A percentile compares a stretch with the other conserved stretches of the same genome.
Conservation (phyloP, 2,888 invertebrate genomes). For the Cantharis rustica region DNA sequence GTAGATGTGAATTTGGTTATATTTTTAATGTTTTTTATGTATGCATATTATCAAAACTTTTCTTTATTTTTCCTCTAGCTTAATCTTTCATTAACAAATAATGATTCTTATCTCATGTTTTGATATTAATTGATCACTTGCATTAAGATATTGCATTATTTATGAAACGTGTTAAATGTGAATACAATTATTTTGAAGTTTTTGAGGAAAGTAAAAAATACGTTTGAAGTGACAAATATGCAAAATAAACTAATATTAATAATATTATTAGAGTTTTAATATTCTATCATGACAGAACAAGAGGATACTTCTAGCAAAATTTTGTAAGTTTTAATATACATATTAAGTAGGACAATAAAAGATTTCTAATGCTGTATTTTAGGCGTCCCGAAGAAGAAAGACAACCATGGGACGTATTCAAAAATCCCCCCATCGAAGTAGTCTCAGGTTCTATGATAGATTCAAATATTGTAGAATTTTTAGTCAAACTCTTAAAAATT, state of each 20-base stretch:
- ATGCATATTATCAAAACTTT: not conserved
- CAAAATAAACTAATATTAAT: too few species aligned
- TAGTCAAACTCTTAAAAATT: conserved; percentile 69
- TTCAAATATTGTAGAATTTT: conserved; percentile 64
- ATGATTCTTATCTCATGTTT: not conserved
- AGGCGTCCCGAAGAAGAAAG: conserved; percentile 55
- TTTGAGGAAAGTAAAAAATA: too few species aligned
- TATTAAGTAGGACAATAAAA: not conserved
- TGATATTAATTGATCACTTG: not conserved
- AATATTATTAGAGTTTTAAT: not conserved
- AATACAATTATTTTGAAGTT: not conserved
- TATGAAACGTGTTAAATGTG: not conserved
- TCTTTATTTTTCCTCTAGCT: not conserved
- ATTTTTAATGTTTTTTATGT: not conserved
- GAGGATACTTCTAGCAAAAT: not conserved
- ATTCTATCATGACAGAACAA: not conserved
- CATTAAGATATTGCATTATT: not conserved
- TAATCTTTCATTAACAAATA: not conserved
- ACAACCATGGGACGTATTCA: conserved; percentile 81
- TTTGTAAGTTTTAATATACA: not conserved
- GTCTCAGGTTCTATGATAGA: conserved; percentile 72
- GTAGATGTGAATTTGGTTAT: not conserved
- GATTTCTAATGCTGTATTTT: not conserved
- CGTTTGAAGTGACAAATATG: too few species aligned
- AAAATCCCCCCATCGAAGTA: conserved; percentile 70